Percentiles rank a stretch among this genome's conserved stretches.
phyloP scores from a whole-genome alignment of 1,140 invertebrate species.

The Pseudoatta argentina region DNA sequence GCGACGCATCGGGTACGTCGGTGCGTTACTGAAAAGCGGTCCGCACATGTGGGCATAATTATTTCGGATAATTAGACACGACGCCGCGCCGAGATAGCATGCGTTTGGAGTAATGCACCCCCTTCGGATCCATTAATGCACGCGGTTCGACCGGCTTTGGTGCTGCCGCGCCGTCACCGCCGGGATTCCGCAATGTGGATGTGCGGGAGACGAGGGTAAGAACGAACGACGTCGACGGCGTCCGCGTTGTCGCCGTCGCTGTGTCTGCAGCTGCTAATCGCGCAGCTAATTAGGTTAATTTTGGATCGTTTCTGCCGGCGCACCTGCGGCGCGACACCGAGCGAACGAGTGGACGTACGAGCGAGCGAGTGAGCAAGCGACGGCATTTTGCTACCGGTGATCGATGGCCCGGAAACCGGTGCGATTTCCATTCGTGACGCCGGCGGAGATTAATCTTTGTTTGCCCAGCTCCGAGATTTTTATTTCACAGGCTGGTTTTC shows the following conservation, averaged over 20 bases:
- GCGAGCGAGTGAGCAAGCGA: neutral
- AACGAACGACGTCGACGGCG: conserved; percentile 37
- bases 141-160: neutral
- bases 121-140: conserved; percentile 52
- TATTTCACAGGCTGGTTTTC: conserved; percentile 53
- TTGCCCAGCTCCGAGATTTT: conserved; percentile 52
- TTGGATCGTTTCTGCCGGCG: conserved; percentile 41
- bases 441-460: conserved; percentile 58
- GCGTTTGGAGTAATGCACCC: conserved; percentile 50
- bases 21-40: conserved; percentile 55
- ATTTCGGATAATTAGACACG: conserved; percentile 68
- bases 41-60: conserved; percentile 65
- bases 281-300: conserved; percentile 70
- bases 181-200: neutral
- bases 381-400: conserved; percentile 39
- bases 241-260: neutral
- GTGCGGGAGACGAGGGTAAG: conserved; percentile 48
- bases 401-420: conserved; percentile 33
- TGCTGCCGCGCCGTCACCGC: neutral
- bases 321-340: conserved; percentile 46
- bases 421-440: conserved; percentile 57
- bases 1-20: conserved; percentile 24
- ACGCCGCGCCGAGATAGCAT: conserved; percentile 12
- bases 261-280: conserved; percentile 62
- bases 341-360: neutral